Evolutionary conservation across 2,113 vertebrate species (phyloP), one percentile per base, ranked within the genome.

Genomic region (Sciurus niger): DNA sequence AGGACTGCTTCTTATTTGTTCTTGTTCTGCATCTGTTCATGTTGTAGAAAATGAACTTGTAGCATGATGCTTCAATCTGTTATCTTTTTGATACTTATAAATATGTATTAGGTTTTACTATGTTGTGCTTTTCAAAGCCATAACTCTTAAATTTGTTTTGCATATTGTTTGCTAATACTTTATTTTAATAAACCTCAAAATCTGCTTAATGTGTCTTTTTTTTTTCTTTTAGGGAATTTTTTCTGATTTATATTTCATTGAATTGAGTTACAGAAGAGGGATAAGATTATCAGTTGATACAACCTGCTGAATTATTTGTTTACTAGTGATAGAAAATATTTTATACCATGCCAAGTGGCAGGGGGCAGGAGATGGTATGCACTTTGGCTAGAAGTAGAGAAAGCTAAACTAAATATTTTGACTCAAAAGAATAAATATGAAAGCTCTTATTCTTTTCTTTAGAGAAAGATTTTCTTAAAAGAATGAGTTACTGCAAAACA

Each of bases 161-260:
- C 98, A 96, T 98, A 98, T 92, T 98, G 98, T 98, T 98, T 98
- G 96, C 97, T 97, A 98, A 96, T 98, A 96, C 95, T 98, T 98
- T 98, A 98, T 98, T 98, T 98, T 98, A 98, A 98, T 98, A 98
- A 99, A 98, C 96, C 93, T 98, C 95, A 96, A 97, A 96, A 95
- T 90, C 78, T 48, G 8, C 34, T 84, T 93, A 94, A 13, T 76
- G 73, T 93, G 82, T 96, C 40, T 48, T 72, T 60, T 79, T 37
- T 76, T 67, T 76, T 67, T 58, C 73, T 73, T 73, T 37, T 28
- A 30, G 3, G 12, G 53, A 51, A 53, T 93, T 4, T 92, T 2
- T 68, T 95, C 43, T 20, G 25, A 76, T 72, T 80, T 53, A 6
- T 46, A 58, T 76, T 88, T 77, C 22, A 5, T 20, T 46, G 18